phyloP scores from a whole-genome alignment of 1,140 invertebrate genomes.

The Drosophila kurseongensis region DNA sequence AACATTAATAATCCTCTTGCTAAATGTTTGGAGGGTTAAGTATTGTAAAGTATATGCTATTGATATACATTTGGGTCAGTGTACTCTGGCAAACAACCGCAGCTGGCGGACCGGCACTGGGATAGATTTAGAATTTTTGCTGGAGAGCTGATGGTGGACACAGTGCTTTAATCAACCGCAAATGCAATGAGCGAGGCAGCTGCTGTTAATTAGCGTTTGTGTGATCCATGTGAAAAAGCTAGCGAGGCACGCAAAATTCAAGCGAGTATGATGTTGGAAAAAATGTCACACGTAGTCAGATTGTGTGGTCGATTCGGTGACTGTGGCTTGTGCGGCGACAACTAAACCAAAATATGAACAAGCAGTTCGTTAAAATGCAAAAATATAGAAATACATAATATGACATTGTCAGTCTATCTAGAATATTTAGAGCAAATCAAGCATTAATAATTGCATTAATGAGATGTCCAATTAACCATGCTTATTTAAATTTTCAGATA shows the following conservation, averaged over 20 bases:
- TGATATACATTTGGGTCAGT: background rate
- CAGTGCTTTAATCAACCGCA: conserved; percentile 48
- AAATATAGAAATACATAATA: background rate
- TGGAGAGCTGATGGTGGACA: background rate
- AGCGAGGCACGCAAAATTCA: background rate
- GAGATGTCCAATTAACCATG: background rate
- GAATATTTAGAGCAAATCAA: background rate
- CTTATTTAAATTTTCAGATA: background rate
- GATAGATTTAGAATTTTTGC: conserved; percentile 1
- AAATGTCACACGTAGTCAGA: conserved; percentile 27
- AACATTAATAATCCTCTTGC: too few species aligned
- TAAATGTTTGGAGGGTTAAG: too few species aligned
- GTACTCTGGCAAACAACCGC: background rate
- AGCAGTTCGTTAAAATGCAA: background rate
- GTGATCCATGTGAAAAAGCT: conserved; percentile 11
- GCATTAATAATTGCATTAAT: background rate
- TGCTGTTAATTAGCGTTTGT: conserved; percentile 49
- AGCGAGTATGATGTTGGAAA: background rate
- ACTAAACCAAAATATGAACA: conserved; percentile 11
- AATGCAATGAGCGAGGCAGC: conserved; percentile 39
- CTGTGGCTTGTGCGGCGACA: conserved; percentile 14
- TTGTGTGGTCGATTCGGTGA: conserved; percentile 14
- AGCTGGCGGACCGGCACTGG: background rate
- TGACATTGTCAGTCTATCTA: background rate
- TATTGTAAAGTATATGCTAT: background rate